phyloP scores from a whole-genome alignment of 2,888 invertebrate genomes.

The Bhutanitis thaidina region DNA sequence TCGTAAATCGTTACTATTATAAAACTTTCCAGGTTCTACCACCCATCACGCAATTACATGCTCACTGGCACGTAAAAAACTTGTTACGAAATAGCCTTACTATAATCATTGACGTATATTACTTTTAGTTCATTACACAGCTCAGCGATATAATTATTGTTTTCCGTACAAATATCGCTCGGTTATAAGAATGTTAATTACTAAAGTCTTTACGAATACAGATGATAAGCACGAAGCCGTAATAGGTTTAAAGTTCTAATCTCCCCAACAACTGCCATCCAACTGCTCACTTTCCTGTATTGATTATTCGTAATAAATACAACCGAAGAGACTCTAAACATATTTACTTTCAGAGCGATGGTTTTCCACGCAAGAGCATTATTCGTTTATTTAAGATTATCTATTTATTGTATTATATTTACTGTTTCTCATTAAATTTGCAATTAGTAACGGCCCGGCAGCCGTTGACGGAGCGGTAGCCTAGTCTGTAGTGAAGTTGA shows the following conservation, averaged over 20 bases:
- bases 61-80: not conserved
- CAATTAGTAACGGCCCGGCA: too few species aligned
- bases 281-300: not conserved
- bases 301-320: conserved; percentile 4
- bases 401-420: too few species aligned
- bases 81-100: not conserved
- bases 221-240: conserved; percentile 19
- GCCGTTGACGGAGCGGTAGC: too few species aligned
- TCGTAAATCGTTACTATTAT: too few species aligned
- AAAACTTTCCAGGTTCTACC: too few species aligned
- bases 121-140: conserved; percentile 15
- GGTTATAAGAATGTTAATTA: conserved; percentile 68
- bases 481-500: too few species aligned
- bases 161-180: conserved; percentile 27
- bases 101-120: conserved; percentile 14
- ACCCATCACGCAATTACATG: too few species aligned
- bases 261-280: conserved; percentile 1
- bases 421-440: too few species aligned
- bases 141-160: conserved; percentile 7
- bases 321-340: conserved; percentile 7
- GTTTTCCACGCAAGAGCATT: too few species aligned
- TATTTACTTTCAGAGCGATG: conserved; percentile 3
- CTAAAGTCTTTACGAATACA: conserved; percentile 47
- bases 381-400: too few species aligned
- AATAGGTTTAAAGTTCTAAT: conserved; percentile 12